Percentiles rank a stretch among this genome's conserved stretches.
Evolutionary conservation across 2,113 vertebrate species (phyloP).

Genomic region (Laticauda laticaudata): DNA sequence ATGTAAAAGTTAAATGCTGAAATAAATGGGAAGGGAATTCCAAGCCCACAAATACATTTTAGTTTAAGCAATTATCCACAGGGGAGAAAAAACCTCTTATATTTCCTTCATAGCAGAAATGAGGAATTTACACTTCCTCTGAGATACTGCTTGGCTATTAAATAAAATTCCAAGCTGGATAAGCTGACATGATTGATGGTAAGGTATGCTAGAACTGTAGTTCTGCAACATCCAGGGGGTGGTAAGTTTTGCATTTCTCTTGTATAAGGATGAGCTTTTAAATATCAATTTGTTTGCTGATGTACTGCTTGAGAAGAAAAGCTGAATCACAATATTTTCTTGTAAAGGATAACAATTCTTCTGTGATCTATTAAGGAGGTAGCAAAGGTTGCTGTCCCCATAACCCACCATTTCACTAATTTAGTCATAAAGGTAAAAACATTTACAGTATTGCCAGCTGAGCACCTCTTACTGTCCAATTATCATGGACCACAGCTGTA

Average conservation of each 20-base stretch:
- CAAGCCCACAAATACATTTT: no score
- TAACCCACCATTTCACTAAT: background rate
- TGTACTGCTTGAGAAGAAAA: background rate
- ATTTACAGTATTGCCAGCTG: background rate
- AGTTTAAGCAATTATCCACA: background rate
- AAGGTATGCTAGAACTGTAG: background rate
- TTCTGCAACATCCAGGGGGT: background rate
- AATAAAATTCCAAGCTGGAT: background rate
- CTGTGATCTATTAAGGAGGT: background rate
- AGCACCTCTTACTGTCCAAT: background rate
- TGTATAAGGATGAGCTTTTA: background rate
- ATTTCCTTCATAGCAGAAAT: background rate
- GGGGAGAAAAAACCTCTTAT: background rate
- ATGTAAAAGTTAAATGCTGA: background rate
- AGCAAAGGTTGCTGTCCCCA: background rate
- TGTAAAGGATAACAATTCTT: background rate
- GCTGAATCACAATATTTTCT: background rate
- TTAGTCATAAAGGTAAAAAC: background rate
- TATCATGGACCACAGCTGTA: background rate
- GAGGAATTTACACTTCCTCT: background rate
- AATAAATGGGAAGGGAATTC: background rate
- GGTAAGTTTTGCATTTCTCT: background rate
- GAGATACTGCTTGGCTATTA: background rate
- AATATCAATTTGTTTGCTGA: background rate
- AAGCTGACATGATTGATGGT: background rate